Conservation (phyloP, 2,797 vertebrate species). For the Sebastes goodei region DNA sequence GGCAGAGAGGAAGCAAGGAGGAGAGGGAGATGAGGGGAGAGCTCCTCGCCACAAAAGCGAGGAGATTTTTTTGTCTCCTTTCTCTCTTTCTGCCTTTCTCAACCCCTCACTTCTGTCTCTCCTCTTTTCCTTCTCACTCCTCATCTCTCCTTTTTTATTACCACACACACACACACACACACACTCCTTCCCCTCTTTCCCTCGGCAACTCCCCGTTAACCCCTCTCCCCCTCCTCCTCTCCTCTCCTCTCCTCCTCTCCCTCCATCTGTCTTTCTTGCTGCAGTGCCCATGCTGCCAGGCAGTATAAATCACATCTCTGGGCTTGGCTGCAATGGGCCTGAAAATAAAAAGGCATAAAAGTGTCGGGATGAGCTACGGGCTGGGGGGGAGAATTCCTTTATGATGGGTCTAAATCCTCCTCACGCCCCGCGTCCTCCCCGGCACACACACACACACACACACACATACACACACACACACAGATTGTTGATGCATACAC, state of each 20-base stretch:
- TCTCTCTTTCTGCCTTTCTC: conserved; percentile 26
- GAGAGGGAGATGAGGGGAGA: conserved; percentile 42
- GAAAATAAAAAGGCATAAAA: conserved; percentile 86
- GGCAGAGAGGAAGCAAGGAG: conserved; percentile 31
- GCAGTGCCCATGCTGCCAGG: conserved; percentile 84
- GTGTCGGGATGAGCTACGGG: conserved; percentile 83
- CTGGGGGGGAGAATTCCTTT: conserved; percentile 82
- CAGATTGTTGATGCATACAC: conserved; percentile 57
- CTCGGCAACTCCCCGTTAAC: conserved; percentile 48
- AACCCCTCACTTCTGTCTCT: conserved; percentile 13
- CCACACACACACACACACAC: conserved; percentile 8
- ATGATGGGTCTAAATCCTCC: conserved; percentile 84
- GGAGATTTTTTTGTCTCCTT: conserved; percentile 18
- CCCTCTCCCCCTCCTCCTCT: conserved; percentile 20
- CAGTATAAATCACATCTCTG: conserved; percentile 83
- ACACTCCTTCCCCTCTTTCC: conserved; percentile 33
- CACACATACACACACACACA: conserved; percentile 21
- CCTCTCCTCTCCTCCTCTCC: conserved; percentile 43
- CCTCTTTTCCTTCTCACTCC: conserved; percentile 40
- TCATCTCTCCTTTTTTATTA: conserved; percentile 40
- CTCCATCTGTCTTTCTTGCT: conserved; percentile 81
- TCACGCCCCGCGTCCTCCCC: conserved; percentile 51
- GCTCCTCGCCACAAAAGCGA: conserved; percentile 19
- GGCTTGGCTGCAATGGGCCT: conserved; percentile 83
- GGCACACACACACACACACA: conserved; percentile 23